phyloP scores from a whole-genome alignment of 2,888 invertebrate species.

The Lasioglossum oenotherae region DNA sequence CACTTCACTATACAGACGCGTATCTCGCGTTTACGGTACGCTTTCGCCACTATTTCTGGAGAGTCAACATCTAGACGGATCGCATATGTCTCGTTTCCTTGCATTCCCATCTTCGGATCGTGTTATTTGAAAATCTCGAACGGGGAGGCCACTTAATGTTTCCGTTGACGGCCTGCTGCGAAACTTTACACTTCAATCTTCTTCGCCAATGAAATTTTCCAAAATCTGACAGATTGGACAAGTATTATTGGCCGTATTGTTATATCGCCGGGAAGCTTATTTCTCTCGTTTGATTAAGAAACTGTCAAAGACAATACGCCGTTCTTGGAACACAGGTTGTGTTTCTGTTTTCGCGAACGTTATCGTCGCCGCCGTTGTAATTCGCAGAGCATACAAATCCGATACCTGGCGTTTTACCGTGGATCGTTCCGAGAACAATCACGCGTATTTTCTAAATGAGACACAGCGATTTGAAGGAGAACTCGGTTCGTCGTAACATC shows the following conservation, averaged over 20 bases:
- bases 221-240: not conserved
- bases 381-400: not conserved
- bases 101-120: slow-evolving; percentile 45
- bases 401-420: not conserved
- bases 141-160: slow-evolving; percentile 3
- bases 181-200: slow-evolving; percentile 3
- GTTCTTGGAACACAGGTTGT: not conserved
- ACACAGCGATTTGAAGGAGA: not conserved
- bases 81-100: slow-evolving; percentile 43
- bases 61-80: slow-evolving; percentile 53
- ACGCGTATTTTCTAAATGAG: not conserved
- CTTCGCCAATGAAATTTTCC: not conserved
- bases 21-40: slow-evolving; percentile 47
- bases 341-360: not conserved
- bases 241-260: not conserved
- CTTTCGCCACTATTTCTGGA: slow-evolving; percentile 52
- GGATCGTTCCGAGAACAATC: not conserved
- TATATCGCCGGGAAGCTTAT: not conserved
- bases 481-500: not conserved
- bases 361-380: not conserved
- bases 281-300: slow-evolving; percentile 18
- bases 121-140: slow-evolving; percentile 36
- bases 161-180: not conserved
- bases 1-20: slow-evolving; percentile 37
- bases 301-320: not conserved